Conservation (phyloP, 2,888 invertebrate genomes). For the Leptinotarsa tumamoca region DNA sequence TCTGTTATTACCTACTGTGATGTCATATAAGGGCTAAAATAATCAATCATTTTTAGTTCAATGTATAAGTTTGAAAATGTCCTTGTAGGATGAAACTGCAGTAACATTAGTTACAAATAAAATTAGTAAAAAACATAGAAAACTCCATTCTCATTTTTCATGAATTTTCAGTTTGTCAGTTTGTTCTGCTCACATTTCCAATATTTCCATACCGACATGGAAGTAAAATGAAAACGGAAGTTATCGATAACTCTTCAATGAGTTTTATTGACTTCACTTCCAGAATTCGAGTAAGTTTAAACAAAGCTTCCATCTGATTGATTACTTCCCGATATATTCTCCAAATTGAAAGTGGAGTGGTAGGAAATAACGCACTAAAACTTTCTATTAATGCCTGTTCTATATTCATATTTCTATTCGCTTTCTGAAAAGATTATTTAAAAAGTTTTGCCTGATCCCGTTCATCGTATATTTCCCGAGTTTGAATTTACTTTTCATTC, state of each 20-base stretch:
- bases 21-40: no score
- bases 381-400: slow-evolving; percentile 48
- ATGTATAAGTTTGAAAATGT: no score
- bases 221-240: slow-evolving; percentile 7
- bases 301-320: slow-evolving; percentile 46
- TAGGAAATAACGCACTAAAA: slow-evolving; percentile 43
- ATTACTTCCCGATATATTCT: slow-evolving; percentile 49
- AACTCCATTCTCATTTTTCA: no score
- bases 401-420: slow-evolving; percentile 48
- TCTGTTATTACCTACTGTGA: no score
- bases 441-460: slow-evolving; percentile 24
- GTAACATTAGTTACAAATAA: no score
- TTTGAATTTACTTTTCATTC: slow-evolving; percentile 17
- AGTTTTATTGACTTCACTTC: slow-evolving; percentile 48
- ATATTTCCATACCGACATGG: not conserved
- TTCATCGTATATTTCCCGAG: slow-evolving; percentile 16
- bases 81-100: no score
- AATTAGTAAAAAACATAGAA: no score
- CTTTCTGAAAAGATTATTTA: slow-evolving; percentile 26
- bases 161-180: no score
- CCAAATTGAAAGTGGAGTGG: slow-evolving; percentile 44
- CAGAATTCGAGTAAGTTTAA: slow-evolving; percentile 38
- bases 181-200: not conserved
- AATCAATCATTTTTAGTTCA: no score
- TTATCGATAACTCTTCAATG: slow-evolving; percentile 36